Conservation (phyloP, 1,140 invertebrate genomes). For the Sinonovacula constricta region DNA sequence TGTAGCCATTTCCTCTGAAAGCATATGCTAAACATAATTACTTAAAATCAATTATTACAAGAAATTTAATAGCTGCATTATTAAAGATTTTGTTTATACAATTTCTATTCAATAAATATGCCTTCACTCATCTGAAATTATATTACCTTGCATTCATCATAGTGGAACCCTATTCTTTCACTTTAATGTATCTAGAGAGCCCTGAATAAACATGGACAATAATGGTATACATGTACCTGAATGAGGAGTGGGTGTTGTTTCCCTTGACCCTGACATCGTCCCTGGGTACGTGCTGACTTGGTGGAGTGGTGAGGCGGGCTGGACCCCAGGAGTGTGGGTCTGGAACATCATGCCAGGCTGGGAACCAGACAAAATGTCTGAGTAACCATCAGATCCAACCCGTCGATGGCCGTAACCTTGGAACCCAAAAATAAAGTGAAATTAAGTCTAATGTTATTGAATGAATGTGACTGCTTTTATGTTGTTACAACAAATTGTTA, state of each 20-base stretch:
- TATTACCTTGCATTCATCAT: no score
- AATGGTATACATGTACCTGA: slow-evolving; percentile 46
- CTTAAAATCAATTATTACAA: no score
- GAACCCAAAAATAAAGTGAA: slow-evolving; percentile 39
- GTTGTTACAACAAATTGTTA: slow-evolving; percentile 9
- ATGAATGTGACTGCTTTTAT: background rate
- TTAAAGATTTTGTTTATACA: no score
- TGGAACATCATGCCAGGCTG: slow-evolving; percentile 33
- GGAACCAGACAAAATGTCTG: slow-evolving; percentile 51
- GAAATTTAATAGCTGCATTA: no score
- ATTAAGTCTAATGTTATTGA: slow-evolving; percentile 17
- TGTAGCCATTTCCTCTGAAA: no score
- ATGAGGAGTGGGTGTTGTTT: slow-evolving; percentile 40
- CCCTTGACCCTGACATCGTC: slow-evolving; percentile 50
- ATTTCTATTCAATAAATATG: no score
- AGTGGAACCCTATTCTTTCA: no score
- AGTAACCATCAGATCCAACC: slow-evolving; percentile 68
- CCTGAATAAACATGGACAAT: no score
- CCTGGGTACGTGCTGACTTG: slow-evolving; percentile 71
- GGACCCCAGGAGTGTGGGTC: slow-evolving; percentile 44
- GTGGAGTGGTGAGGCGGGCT: slow-evolving; percentile 54
- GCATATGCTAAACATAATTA: no score
- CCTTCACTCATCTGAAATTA: no score
- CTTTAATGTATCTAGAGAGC: no score
- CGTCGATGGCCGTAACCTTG: slow-evolving; percentile 69